Percentiles rank a stretch among this genome's conserved stretches.
These are phyloP conservation scores for Brenthis ino DNA, from an alignment of 2,888 invertebrate genomes.

Conservation along the genomic window DNA sequence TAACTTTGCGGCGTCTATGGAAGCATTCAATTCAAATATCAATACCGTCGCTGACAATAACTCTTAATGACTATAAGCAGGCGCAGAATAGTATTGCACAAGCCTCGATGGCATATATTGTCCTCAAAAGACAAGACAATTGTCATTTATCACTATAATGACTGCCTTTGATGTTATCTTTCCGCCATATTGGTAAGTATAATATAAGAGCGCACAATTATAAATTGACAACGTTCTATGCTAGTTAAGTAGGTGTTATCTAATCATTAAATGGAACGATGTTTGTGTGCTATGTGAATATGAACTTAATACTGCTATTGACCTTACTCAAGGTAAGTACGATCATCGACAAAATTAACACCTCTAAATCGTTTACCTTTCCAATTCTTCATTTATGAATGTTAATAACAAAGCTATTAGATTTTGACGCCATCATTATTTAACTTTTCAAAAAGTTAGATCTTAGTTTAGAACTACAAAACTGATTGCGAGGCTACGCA, in stretches of 20 bases:
- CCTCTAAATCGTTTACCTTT: constrained; percentile 51
- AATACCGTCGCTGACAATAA: constrained; percentile 69
- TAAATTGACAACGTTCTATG: constrained; percentile 59
- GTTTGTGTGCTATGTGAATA: constrained; percentile 40
- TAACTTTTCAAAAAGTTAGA: neutral
- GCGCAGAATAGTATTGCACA: constrained; percentile 75
- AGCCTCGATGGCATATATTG: constrained; percentile 74
- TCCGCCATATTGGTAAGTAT: constrained; percentile 54
- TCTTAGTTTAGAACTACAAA: neutral
- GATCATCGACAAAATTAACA: constrained; percentile 65
- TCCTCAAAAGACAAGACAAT: constrained; percentile 75
- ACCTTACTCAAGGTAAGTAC: constrained; percentile 66
- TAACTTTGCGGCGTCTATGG: constrained; percentile 62
- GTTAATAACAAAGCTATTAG: constrained; percentile 17
- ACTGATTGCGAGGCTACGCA: too few relatives aligned
- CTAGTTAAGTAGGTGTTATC: constrained; percentile 47
- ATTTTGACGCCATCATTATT: constrained; percentile 22
- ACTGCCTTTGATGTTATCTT: constrained; percentile 78
- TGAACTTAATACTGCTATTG: constrained; percentile 55
- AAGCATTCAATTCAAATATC: constrained; percentile 79
- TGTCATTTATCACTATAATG: constrained; percentile 78
- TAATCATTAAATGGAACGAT: constrained; percentile 43
- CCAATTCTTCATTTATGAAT: constrained; percentile 22
- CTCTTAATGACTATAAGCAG: constrained; percentile 75
- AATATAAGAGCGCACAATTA: constrained; percentile 54